Evolutionary conservation across 2,113 vertebrate genomes (phyloP).

Genomic region (Forbesichthys agassizii): DNA sequence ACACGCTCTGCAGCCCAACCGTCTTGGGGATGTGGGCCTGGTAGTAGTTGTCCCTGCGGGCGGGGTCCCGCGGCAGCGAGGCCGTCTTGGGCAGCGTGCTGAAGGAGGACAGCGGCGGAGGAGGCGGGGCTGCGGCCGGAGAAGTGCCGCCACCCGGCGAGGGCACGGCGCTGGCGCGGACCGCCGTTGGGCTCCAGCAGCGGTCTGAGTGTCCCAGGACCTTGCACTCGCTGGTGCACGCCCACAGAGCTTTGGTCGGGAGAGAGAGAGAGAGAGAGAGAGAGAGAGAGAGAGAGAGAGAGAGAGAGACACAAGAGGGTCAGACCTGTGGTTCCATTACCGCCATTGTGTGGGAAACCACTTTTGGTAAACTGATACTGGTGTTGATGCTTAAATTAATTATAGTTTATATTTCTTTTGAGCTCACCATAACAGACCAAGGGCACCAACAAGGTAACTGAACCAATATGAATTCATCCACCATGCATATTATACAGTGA

Average conservation of each 20-base stretch:
- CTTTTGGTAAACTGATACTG: too few species aligned
- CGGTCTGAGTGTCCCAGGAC: slow-evolving; percentile 95
- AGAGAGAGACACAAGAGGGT: too few species aligned
- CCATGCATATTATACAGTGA: background rate
- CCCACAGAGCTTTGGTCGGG: slow-evolving; percentile 94
- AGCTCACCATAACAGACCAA: too few species aligned
- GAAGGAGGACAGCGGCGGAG: slow-evolving; percentile 83
- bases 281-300: too few species aligned
- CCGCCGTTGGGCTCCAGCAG: slow-evolving; percentile 94
- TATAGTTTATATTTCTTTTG: too few species aligned
- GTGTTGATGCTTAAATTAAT: too few species aligned
- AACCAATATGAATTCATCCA: background rate
- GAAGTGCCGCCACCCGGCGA: slow-evolving; percentile 54
- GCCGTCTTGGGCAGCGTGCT: slow-evolving; percentile 83
- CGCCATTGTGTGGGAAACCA: too few species aligned
- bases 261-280: too few species aligned
- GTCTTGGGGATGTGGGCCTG: slow-evolving; percentile 95
- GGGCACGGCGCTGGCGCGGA: slow-evolving; percentile 70
- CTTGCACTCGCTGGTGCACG: slow-evolving; percentile 95
- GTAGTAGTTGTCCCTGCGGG: slow-evolving; percentile 90
- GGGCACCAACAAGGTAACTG: too few species aligned
- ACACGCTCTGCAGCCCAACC: slow-evolving; percentile 92
- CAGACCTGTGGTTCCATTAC: background rate
- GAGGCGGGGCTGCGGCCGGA: slow-evolving; percentile 55
- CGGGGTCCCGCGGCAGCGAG: slow-evolving; percentile 86